phyloP scores from a whole-genome alignment of 1,140 invertebrate species.

The Sesamia nonagrioides region DNA sequence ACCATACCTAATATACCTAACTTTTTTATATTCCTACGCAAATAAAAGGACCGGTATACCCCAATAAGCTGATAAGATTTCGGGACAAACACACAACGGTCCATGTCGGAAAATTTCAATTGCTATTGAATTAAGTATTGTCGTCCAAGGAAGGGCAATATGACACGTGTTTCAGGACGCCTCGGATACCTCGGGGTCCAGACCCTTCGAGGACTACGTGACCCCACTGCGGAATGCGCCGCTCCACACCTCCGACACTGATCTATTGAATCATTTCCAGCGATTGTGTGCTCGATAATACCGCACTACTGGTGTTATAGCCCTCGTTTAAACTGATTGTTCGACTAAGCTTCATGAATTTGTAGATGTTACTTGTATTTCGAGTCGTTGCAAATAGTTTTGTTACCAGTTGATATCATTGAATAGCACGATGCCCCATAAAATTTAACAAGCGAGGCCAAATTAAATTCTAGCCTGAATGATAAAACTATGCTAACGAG shows the following conservation, averaged over 20 bases:
- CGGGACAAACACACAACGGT: slow-evolving; percentile 30
- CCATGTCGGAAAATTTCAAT: slow-evolving; percentile 37
- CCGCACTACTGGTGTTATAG: slow-evolving; percentile 42
- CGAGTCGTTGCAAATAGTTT: neutral
- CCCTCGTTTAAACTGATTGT: slow-evolving; percentile 63
- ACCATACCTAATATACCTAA: neutral
- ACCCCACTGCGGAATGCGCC: slow-evolving; percentile 41
- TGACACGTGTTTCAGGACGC: slow-evolving; percentile 43
- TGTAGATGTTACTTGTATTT: slow-evolving; percentile 27
- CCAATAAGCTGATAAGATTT: slow-evolving; percentile 30
- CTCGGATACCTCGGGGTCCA: slow-evolving; percentile 36
- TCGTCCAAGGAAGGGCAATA: slow-evolving; percentile 37
- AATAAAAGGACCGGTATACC: slow-evolving; percentile 19
- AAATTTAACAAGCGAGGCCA: neutral
- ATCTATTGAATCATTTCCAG: slow-evolving; percentile 68
- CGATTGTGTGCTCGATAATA: slow-evolving; percentile 60
- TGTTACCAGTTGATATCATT: slow-evolving; percentile 7
- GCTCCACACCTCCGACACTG: slow-evolving; percentile 56
- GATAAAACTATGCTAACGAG: slow-evolving; percentile 14
- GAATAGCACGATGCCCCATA: neutral
- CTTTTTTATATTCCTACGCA: slow-evolving; percentile 7
- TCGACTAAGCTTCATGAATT: slow-evolving; percentile 23
- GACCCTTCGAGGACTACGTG: slow-evolving; percentile 41
- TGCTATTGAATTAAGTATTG: slow-evolving; percentile 44
- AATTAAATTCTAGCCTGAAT: slow-evolving; percentile 3